Evolutionary conservation across 2,888 invertebrate species (phyloP), one percentile per base, ranked within the genome.

Genomic region (Erpobdella octoculata): DNA sequence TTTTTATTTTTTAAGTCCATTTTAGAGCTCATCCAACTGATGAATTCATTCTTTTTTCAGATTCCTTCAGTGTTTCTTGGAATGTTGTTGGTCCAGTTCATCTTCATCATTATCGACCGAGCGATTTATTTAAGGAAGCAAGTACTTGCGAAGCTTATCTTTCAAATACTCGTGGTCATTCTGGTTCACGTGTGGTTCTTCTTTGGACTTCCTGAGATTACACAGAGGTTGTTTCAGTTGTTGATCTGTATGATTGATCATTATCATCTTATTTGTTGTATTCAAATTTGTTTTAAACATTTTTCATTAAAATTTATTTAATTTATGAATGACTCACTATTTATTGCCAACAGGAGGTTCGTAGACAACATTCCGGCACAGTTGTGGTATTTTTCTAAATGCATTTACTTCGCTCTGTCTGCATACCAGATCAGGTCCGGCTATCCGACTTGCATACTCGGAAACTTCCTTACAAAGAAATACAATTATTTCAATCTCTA

Each of bases 341-440:
- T 25, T 28, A 68, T 28, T 18, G 6, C 46, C 28, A 41, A 1
- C 82, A 92, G 92, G 79, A 87, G 87, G 76, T 93, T 93, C 84
- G 90, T 89, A 82, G 88, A 90, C 0, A 89, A 91, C 70, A 83
- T 88, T 8, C 91, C 94, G 1, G 97, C 96, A 2, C 92, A 94
- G 79, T 89, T 96, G 82, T 96, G 94, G 89, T 98, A 98, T 85
- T 90, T 97, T 87, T 89, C 95, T 74, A 99, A 99, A 85, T 97
- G 96, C 83, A 88, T 97, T 78, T 97, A 98, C 84, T 87, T 99
- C 77, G 86, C 96, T 71, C 86, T 98, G 67, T 95, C 97, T 0
- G 96, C 97, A 1, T 94, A 94, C 85, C 98, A 99, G 87, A 93
- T 99, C 78, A 89, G 95, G 77, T 93, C 93, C 81, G 97, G 97